Evolutionary conservation across 2,888 invertebrate genomes (phyloP).

Genomic region (Lithophane semibrunnea): DNA sequence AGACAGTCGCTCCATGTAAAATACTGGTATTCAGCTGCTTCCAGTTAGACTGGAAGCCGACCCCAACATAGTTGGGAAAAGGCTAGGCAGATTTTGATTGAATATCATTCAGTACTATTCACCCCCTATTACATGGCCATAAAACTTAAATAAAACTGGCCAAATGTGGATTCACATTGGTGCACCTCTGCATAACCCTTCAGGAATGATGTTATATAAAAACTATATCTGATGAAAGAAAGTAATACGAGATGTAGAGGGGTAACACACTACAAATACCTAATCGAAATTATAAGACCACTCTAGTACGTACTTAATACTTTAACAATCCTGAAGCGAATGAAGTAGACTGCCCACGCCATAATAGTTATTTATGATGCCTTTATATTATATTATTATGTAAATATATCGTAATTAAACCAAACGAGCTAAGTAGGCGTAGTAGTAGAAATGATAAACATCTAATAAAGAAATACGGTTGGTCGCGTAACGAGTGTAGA

Average conservation of each 20-base stretch:
- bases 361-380: slow-evolving; percentile 3
- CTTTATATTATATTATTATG: slow-evolving; percentile 14
- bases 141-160: no score
- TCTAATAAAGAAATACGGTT: slow-evolving; percentile 39
- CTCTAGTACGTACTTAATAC: not conserved
- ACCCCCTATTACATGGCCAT: no score
- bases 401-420: slow-evolving; percentile 43
- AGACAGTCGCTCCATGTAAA: no score
- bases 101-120: not conserved
- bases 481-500: slow-evolving; percentile 34
- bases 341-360: not conserved
- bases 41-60: no score
- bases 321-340: not conserved
- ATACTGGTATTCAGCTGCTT: no score
- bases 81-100: not conserved
- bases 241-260: not conserved
- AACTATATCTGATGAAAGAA: not conserved
- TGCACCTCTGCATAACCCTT: not conserved
- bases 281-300: not conserved
- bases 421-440: slow-evolving; percentile 33
- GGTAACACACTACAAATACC: not conserved
- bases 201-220: not conserved
- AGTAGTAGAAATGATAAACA: slow-evolving; percentile 42
- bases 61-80: no score
- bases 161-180: no score